Evolutionary conservation across 1,140 invertebrate genomes (phyloP).

Genomic region (Drosophila willistoni): DNA sequence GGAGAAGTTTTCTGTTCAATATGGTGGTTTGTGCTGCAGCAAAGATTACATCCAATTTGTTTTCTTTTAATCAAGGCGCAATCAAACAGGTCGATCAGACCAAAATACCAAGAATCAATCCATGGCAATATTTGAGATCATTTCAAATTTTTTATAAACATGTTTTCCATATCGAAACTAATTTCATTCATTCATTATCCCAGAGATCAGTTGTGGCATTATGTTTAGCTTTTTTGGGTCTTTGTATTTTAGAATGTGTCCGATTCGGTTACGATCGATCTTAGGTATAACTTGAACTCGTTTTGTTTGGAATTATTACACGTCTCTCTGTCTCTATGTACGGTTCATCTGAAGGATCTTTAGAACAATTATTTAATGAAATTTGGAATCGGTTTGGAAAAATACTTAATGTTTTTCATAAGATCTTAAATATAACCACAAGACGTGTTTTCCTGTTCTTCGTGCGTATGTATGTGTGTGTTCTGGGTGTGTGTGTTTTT

Average conservation of each 20-base stretch:
- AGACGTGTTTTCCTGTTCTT: not conserved
- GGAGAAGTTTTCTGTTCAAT: conserved; percentile 7
- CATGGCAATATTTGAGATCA: conserved; percentile 12
- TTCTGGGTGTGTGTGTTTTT: no score
- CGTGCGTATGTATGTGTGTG: no score
- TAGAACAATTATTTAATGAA: not conserved
- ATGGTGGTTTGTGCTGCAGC: conserved; percentile 4
- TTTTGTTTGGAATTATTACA: not conserved
- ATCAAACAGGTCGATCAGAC: not conserved
- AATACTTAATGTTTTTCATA: conserved; percentile 4
- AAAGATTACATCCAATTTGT: conserved; percentile 2
- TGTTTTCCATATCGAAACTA: conserved; percentile 1
- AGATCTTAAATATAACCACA: conserved; percentile 6
- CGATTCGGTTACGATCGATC: not conserved
- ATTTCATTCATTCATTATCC: not conserved
- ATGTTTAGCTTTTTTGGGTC: not conserved
- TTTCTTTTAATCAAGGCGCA: conserved; percentile 5
- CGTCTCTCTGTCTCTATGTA: not conserved
- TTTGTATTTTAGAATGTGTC: not conserved
- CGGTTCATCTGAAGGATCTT: not conserved
- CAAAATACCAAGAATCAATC: not conserved
- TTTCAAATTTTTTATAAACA: not conserved
- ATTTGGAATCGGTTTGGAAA: conserved; percentile 6
- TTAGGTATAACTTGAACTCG: conserved; percentile 1
- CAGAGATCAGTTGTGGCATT: not conserved